phyloP scores from a whole-genome alignment of 35 echinoderm and acorn worm genomes.

The Heliocidaris erythrogramma region DNA sequence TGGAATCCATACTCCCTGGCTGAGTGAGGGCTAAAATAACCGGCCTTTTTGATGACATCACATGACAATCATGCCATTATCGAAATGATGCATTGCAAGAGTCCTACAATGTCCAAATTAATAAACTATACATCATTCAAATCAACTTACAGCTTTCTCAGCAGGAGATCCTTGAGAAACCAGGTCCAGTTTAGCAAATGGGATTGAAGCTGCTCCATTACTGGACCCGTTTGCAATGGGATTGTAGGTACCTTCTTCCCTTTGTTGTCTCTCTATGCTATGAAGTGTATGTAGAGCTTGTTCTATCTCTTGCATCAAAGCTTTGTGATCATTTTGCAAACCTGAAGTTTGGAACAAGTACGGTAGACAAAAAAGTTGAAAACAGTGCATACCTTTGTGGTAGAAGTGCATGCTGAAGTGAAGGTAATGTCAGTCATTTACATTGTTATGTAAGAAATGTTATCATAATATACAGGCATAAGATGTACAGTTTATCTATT shows the following conservation, averaged over 20 bases:
- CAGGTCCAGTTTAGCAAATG: constrained; percentile 74
- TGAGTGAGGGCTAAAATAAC: too few species aligned
- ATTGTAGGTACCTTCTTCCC: constrained; percentile 30
- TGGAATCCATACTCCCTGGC: too few species aligned
- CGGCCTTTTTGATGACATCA: too few species aligned
- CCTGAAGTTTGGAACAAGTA: constrained; percentile 23
- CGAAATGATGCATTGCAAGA: too few species aligned
- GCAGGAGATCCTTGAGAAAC: constrained; percentile 69
- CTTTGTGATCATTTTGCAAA: constrained; percentile 90
- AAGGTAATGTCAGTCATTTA: too few species aligned
- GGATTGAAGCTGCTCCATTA: constrained; percentile 50
- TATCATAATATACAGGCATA: too few species aligned
- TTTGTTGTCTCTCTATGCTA: constrained; percentile 57
- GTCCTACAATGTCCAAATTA: neutral
- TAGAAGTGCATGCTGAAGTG: too few species aligned
- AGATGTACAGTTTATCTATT: too few species aligned
- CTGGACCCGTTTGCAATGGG: constrained; percentile 29
- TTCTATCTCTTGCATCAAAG: constrained; percentile 73
- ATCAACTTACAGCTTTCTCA: constrained; percentile 72
- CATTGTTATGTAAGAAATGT: too few species aligned
- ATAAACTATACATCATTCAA: neutral
- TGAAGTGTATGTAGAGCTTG: constrained; percentile 72
- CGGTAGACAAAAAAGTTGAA: too few species aligned
- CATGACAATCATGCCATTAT: too few species aligned
- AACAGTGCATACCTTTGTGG: too few species aligned